Evolutionary conservation across 2,888 invertebrate genomes (phyloP), one percentile per base, ranked within the genome.

Genomic region (Microdon myrmicae): DNA sequence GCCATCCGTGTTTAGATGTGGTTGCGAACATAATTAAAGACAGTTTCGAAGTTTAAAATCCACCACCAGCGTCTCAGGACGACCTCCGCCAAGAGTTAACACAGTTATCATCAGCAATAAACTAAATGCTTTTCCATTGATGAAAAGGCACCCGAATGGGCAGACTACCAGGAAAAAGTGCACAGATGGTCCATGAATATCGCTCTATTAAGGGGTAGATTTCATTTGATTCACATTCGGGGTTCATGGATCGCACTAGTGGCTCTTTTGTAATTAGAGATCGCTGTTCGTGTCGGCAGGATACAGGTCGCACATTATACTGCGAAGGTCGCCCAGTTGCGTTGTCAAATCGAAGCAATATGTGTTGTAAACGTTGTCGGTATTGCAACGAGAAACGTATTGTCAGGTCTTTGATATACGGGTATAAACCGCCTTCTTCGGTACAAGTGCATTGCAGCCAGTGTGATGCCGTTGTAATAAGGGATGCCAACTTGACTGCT

Each of bases 61-160:
- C 47, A 51, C 43, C 35, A 47, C 44, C 38, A 54, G 20, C 29
- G 29, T 22, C 31, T 25, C 29, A 37, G 23, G 25, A 10, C 29
- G 32, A 44, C 41, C 23, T 47, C 31, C 37, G 31, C 20, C 7
- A 19, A 68, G 71, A 76, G 72, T 78, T 76, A 78, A 78, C 76
- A 75, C 71, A 75, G 74, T 75, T 74, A 78, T 79, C 77, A 77
- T 72, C 74, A 72, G 69, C 75, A 71, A 75, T 75, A 77, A 77
- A 75, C 78, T 77, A 75, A 75, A 77, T 74, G 71, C 74, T 75
- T 76, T 75, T 74, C 72, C 72, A 74, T 73, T 68, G 74, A 25
- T 37, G 47, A 64, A 64, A 56, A 64, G 56, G 45, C 41, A 45
- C 26, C 9, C 12, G 29, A 22, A 28, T 51, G 51, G 61, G 56